Base-by-base conservation (phyloP, 2,113 vertebrate genomes). In the Spermophilus dauricus region DNA sequence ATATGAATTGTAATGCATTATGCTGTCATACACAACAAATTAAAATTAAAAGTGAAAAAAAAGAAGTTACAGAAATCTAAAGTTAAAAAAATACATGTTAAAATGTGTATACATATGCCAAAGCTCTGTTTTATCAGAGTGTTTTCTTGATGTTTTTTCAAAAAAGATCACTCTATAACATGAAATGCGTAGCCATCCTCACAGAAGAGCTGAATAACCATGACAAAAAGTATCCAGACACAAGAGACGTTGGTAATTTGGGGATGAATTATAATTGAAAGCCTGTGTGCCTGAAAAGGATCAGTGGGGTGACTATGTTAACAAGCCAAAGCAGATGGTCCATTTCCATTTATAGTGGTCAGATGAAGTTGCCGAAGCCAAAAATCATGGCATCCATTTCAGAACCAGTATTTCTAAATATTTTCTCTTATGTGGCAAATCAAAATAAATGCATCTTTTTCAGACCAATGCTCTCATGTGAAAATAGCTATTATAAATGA, bases 381-480 rank as follows among this genome's bases (percentile, higher is more conserved):
- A 86, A 92, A 51, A 37, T 86, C 82, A 75, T 42, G 22, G 32
- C 81, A 69, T 78, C n/a, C 45, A 51, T 92, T 95, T 87, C 65
- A 53, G 51, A 81, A 77, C 14, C 86, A 83, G 30, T 80, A 86
- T 72, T 92, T 72, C 61, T 63, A 76, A 78, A 90, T 69, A 63
- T 2, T 26, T 81, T 18, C 67, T 88, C 39, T n/a, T 87, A 80
- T 77, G 58, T n/a, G 76, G 58, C 67, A 58, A 77, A 69, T 83
- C 81, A 95, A 95, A 93, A 81, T 28, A 96, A 96, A 92, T 69
- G 32, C 16, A 9, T 94, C 37, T 87, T 85, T 92, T 76, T 76
- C 22, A 89, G 77, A 45, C 37, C 20, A 63, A 8, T 84, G 84
- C 6, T 87, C 72, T 83, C 48, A 20, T 77, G 89, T 37, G n/a